Percentiles rank a stretch among this genome's conserved stretches.
Conservation (phyloP, 2,888 invertebrate species). For the Iphiclides podalirius region DNA sequence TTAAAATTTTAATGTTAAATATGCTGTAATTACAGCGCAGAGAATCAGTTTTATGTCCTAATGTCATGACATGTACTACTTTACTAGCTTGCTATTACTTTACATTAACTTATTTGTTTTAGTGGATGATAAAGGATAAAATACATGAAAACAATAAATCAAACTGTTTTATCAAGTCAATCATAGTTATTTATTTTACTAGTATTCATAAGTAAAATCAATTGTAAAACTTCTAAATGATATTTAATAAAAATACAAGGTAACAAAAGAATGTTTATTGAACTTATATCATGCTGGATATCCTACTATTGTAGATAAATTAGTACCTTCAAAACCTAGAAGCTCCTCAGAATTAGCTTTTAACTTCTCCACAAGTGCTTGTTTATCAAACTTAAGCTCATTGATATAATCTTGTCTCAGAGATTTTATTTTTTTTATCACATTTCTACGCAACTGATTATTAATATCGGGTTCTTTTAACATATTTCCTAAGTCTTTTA, state of each 20-base stretch:
- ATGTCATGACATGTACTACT: too few relatives aligned
- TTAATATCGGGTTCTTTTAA: conserved; percentile 45
- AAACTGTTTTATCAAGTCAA: too few relatives aligned
- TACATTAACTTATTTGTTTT: too few relatives aligned
- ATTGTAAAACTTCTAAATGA: too few relatives aligned
- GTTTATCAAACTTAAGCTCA: conserved; percentile 53
- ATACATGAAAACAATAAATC: too few relatives aligned
- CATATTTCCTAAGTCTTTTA: conserved; percentile 44
- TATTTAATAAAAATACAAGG: conserved; percentile 7
- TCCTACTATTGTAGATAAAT: conserved; percentile 53
- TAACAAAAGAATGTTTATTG: not conserved
- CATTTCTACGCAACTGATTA: conserved; percentile 42
- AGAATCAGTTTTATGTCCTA: too few relatives aligned
- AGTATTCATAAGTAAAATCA: too few relatives aligned
- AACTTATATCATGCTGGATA: conserved; percentile 37
- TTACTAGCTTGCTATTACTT: too few relatives aligned
- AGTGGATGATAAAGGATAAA: too few relatives aligned
- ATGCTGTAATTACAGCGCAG: too few relatives aligned
- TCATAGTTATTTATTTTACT: too few relatives aligned
- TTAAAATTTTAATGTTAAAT: too few relatives aligned
- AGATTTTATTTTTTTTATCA: conserved; percentile 51
- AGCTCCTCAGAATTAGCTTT: conserved; percentile 53
- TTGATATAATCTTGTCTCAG: conserved; percentile 46
- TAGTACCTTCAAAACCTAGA: conserved; percentile 59
- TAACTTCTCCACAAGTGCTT: conserved; percentile 46